A percentile compares a stretch with the other conserved stretches of the same genome.
phyloP scores from a whole-genome alignment of 64 coral and sea anemone genomes.

The Exaiptasia diaphana region DNA sequence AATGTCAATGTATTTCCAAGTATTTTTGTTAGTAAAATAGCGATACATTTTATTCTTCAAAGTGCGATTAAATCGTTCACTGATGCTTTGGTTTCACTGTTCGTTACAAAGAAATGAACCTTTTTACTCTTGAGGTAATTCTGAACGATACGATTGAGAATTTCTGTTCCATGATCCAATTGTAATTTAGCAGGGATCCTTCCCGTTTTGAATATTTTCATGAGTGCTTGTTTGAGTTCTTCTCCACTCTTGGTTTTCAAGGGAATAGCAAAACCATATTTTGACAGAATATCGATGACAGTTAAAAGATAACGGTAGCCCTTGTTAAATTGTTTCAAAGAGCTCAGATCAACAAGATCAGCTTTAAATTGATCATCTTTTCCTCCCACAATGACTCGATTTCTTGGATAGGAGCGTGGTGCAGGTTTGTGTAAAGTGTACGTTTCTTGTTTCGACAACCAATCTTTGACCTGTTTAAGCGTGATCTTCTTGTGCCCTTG shows the following conservation, averaged over 20 bases:
- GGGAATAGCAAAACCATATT: background rate
- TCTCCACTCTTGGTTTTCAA: background rate
- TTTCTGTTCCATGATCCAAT: slow-evolving; percentile 4
- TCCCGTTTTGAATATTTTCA: background rate
- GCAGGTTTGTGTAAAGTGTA: slow-evolving; percentile 8
- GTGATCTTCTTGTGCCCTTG: background rate
- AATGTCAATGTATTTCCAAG: background rate
- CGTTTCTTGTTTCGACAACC: background rate
- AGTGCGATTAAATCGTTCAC: background rate
- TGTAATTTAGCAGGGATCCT: too few relatives aligned
- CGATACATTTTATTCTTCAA: slow-evolving; percentile 9
- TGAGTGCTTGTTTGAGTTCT: background rate
- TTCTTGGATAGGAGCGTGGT: background rate
- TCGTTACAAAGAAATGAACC: slow-evolving; percentile 11
- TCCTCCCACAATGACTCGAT: slow-evolving; percentile 10
- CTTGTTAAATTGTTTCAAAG: too few relatives aligned
- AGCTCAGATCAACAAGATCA: background rate
- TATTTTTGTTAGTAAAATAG: slow-evolving; percentile 38
- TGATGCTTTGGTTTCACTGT: slow-evolving; percentile 3
- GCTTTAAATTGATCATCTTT: slow-evolving; percentile 13
- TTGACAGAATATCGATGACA: background rate
- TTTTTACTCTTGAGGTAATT: background rate
- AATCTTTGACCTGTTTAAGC: slow-evolving; percentile 15
- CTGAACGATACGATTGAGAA: slow-evolving; percentile 1
- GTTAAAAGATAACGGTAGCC: background rate